Conservation (phyloP, 2,888 invertebrate genomes). For the Spodoptera littoralis region DNA sequence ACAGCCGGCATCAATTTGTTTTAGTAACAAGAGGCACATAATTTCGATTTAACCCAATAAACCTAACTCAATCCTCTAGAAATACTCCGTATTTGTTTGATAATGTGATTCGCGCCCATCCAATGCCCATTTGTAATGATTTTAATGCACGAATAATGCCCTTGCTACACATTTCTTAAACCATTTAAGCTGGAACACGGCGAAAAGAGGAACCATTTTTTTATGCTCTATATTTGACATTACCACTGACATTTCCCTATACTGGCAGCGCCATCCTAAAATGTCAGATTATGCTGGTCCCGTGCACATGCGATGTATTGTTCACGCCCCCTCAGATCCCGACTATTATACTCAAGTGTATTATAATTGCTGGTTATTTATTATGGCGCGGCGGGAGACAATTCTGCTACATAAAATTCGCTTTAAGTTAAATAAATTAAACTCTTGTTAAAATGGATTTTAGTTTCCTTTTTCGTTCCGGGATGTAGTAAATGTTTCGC, state of each 20-base stretch:
- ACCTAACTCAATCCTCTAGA: conserved; percentile 76
- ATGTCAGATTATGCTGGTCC: conserved; percentile 34
- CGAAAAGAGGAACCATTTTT: conserved; percentile 3
- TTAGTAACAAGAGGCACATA: conserved; percentile 78
- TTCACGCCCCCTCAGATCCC: conserved; percentile 67
- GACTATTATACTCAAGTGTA: conserved; percentile 73
- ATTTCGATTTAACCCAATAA: conserved; percentile 84
- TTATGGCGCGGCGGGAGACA: conserved; percentile 67
- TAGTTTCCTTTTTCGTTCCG: conserved; percentile 17
- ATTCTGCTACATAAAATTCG: conserved; percentile 59
- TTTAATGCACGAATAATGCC: conserved; percentile 79
- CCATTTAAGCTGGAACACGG: conserved; percentile 16
- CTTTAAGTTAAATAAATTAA: conserved; percentile 53
- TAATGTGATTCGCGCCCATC: conserved; percentile 80
- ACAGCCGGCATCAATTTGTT: conserved; percentile 62
- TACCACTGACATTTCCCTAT: conserved; percentile 14
- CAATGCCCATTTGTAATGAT: conserved; percentile 83
- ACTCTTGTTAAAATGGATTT: conserved; percentile 43
- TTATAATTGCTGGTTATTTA: conserved; percentile 81
- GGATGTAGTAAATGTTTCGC: conserved; percentile 8
- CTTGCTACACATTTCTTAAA: conserved; percentile 13
- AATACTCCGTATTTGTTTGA: conserved; percentile 77
- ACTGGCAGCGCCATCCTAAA: conserved; percentile 31
- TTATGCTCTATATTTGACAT: conserved; percentile 2
- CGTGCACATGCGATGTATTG: conserved; percentile 63